A percentile compares a stretch with the other conserved stretches of the same genome.
phyloP scores from a whole-genome alignment of 2,113 vertebrate genomes.

The Martes martes region DNA sequence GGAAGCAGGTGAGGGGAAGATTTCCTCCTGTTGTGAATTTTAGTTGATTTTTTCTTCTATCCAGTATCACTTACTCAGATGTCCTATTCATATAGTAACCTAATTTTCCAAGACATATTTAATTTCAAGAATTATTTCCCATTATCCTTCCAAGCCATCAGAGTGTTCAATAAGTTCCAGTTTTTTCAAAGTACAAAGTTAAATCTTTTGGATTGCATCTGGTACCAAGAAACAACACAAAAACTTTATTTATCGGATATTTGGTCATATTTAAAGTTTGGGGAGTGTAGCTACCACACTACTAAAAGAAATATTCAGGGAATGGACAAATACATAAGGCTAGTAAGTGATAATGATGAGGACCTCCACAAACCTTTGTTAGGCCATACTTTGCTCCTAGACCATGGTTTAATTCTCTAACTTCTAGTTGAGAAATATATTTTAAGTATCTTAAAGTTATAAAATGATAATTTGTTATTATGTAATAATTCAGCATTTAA shows the following conservation, averaged over 20 bases:
- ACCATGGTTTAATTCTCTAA: neutral
- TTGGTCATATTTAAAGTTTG: neutral
- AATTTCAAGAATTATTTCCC: neutral
- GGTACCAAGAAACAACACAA: neutral
- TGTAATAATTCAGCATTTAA: conserved; percentile 12
- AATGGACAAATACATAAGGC: neutral
- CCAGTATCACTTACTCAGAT: neutral
- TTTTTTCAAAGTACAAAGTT: neutral
- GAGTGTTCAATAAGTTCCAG: neutral
- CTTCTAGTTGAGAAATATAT: neutral
- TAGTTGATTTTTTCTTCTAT: neutral
- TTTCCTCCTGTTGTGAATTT: neutral
- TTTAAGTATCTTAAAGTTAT: neutral
- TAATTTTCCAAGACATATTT: neutral
- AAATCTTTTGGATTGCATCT: neutral
- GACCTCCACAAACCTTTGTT: neutral
- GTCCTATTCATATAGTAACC: neutral
- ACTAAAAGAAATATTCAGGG: neutral
- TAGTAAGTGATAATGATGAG: neutral
- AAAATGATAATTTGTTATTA: neutral
- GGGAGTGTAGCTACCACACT: neutral
- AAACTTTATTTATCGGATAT: neutral
- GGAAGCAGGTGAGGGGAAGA: neutral
- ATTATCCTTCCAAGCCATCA: neutral
- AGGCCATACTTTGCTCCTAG: neutral